phyloP scores from a whole-genome alignment of 1,140 invertebrate genomes.

The Argopecten irradians region DNA sequence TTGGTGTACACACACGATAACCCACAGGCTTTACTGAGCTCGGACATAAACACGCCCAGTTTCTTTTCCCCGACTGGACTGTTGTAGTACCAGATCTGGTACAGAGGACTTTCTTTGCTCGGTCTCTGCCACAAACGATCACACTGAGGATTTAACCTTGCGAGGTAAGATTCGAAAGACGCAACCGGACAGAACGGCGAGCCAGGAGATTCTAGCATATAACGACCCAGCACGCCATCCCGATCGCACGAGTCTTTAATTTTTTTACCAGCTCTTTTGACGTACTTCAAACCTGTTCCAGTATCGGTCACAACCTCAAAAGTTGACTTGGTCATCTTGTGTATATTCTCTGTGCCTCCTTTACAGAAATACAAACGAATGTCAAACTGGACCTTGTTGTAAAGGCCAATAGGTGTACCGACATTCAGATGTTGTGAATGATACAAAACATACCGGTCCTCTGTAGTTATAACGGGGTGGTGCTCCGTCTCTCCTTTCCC shows the following conservation, averaged over 20 bases:
- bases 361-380: constrained; percentile 47
- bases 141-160: constrained; percentile 28
- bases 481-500: constrained; percentile 37
- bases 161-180: constrained; percentile 24
- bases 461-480: background rate
- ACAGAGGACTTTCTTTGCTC: background rate
- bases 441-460: constrained; percentile 24
- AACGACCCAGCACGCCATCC: background rate
- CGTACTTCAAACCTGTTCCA: constrained; percentile 31
- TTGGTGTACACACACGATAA: constrained; percentile 40
- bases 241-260: constrained; percentile 17
- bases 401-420: constrained; percentile 40
- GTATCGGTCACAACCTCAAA: constrained; percentile 33
- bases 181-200: constrained; percentile 31
- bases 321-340: constrained; percentile 38
- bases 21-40: constrained; percentile 28
- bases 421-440: background rate
- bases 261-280: constrained; percentile 25
- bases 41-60: constrained; percentile 35
- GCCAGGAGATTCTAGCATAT: constrained; percentile 31
- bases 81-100: constrained; percentile 37
- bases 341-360: constrained; percentile 35
- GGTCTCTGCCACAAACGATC: constrained; percentile 47
- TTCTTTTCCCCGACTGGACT: constrained; percentile 30
- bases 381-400: constrained; percentile 51